Base-by-base conservation (phyloP, 2,888 invertebrate species). In the Vandiemenella viatica region DNA sequence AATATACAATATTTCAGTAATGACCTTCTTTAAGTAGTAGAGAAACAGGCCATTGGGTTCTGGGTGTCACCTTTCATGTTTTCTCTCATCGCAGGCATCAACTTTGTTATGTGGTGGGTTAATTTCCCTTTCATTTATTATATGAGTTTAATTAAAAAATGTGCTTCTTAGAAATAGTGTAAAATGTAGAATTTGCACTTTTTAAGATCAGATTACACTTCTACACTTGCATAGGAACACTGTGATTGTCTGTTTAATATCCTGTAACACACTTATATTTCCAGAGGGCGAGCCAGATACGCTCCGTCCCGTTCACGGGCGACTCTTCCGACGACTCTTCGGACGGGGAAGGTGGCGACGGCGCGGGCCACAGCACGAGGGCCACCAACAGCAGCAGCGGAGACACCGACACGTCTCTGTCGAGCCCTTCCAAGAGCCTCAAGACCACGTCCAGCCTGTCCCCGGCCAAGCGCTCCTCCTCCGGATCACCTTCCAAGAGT, bases 251-350 rank as follows among this genome's bases (percentile, higher is more conserved):
- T 32, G 32, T 17, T 19, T 15, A 17, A 10, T n/a, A 17, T n/a
- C 1, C 18, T 45, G 5, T 10, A 37, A 65, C 62, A 48, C 13
- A 47, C 26, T 50, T 51, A 40, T 57, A 46, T 52, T 58, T 61
- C 2, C 66, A 84, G 80, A 80, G 92, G 60, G 93, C 93, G 56
- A 91, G 92, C 66, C 93, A 93, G 70, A 95, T 95, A 59, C 76
- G 93, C 58, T 92, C 91, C 41, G 89, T 92, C 78, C 93, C 93
- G 7, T 93, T 95, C 64, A 89, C 88, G 15, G 93, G 92, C 2
- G 93, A 95, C 59, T 91, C 91, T 4, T 89, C 90, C 0, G 90
- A 90, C 61, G 93, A 95, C 63, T 92, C 91, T 1, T 91, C 91
- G 8, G 93, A 93, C 62, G 91, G 92, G 21, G 91, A 91, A 65